Conservation (phyloP, 1,140 invertebrate species). For the Zaprionus ornatus region DNA sequence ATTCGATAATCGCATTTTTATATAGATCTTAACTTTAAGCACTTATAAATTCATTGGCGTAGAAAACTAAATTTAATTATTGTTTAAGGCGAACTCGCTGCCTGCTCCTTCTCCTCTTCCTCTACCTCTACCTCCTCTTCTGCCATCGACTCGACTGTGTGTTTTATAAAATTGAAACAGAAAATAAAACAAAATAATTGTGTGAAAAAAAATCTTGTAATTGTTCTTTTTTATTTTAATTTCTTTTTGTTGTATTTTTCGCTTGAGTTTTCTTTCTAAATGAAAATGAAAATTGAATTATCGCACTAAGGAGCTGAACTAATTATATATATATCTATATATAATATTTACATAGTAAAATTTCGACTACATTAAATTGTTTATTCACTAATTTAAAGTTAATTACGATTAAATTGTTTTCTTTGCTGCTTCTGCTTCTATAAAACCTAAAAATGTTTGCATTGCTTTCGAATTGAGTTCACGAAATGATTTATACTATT, state of each 20-base stretch:
- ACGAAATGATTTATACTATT: conserved; percentile 29
- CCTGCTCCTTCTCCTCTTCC: neutral
- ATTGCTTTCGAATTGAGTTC: conserved; percentile 74
- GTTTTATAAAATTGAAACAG: conserved; percentile 13
- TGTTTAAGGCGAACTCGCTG: conserved; percentile 46
- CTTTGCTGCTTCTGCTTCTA: conserved; percentile 4
- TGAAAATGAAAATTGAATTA: conserved; percentile 42
- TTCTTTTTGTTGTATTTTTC: conserved; percentile 45
- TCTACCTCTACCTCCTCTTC: neutral
- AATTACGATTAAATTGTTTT: conserved; percentile 4
- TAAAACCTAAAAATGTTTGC: conserved; percentile 62
- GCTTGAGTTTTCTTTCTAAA: conserved; percentile 49
- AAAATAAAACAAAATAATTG: conserved; percentile 29
- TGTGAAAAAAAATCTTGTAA: conserved; percentile 34
- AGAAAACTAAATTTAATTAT: conserved; percentile 43
- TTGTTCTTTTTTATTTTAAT: conserved; percentile 51
- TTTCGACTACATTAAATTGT: conserved; percentile 68
- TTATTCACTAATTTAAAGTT: conserved; percentile 13
- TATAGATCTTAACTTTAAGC: conserved; percentile 46
- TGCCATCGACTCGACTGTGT: conserved; percentile 12
- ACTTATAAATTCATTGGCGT: conserved; percentile 64
- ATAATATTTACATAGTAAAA: conserved; percentile 63
- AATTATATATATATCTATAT: conserved; percentile 19
- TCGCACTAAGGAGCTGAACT: conserved; percentile 47
- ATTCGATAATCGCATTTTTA: conserved; percentile 6